phyloP scores from a whole-genome alignment of 2,888 invertebrate genomes.

The Sepiola atlantica region DNA sequence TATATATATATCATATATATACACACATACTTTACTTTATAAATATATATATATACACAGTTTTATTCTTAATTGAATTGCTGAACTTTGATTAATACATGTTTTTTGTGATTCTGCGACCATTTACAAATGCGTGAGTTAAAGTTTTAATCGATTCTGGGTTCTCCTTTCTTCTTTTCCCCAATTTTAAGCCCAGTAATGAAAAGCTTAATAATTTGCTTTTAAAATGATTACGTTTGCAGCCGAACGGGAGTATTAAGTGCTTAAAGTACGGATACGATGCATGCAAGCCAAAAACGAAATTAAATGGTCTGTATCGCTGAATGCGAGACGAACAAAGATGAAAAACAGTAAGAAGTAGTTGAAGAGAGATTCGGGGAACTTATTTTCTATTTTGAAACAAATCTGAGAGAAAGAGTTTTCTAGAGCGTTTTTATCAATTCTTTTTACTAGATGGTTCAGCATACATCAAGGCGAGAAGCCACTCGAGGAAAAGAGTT shows the following conservation, averaged over 20 bases:
- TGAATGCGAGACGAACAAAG: not conserved
- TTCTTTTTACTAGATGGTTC: too few species aligned
- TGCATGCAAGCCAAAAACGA: not conserved
- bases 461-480: too few species aligned
- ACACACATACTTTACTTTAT: too few species aligned
- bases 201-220: constrained; percentile 12
- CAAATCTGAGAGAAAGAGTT: not conserved
- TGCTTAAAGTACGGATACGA: not conserved
- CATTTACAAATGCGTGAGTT: not conserved
- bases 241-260: not conserved
- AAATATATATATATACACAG: not conserved
- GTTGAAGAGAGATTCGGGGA: not conserved
- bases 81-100: not conserved
- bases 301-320: not conserved
- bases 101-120: not conserved
- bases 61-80: not conserved
- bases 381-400: not conserved
- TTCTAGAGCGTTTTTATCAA: too few species aligned
- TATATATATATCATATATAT: too few species aligned
- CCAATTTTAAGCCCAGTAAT: not conserved
- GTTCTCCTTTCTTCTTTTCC: not conserved
- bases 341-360: not conserved
- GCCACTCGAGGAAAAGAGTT: too few species aligned
- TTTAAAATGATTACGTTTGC: constrained; percentile 20
- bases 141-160: not conserved